Percentiles rank a stretch among this genome's conserved stretches.
These are phyloP conservation scores for Coelinius sp. DNA, from an alignment of 2,888 invertebrate genomes.

Conservation along the genomic window DNA sequence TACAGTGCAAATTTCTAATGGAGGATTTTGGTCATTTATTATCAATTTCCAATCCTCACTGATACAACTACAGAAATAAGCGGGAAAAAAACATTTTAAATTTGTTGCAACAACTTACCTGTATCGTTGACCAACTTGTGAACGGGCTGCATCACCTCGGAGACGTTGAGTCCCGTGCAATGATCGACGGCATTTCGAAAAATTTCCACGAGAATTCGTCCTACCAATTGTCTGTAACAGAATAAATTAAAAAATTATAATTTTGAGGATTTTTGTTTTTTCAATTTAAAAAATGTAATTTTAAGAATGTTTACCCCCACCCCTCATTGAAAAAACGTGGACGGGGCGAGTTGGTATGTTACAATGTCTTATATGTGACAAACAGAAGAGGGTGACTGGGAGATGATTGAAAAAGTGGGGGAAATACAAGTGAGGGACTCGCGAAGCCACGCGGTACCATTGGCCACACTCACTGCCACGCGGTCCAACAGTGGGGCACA, in stretches of 20 bases:
- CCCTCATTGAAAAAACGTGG: not conserved
- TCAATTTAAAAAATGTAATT: not conserved
- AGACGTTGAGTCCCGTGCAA: conserved; percentile 52
- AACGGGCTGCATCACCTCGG: conserved; percentile 57
- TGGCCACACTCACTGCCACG: conserved; percentile 36
- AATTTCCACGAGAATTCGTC: conserved; percentile 74
- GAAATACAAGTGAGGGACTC: conserved; percentile 41
- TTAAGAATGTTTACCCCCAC: not conserved
- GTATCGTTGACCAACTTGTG: conserved; percentile 56
- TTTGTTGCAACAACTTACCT: conserved; percentile 52
- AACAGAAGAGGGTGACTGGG: conserved; percentile 9
- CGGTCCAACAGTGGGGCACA: not conserved
- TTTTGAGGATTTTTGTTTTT: too few relatives aligned
- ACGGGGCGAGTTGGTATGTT: not conserved
- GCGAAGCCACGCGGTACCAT: conserved; percentile 21
- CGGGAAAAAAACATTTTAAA: conserved; percentile 14
- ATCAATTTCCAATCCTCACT: conserved; percentile 8
- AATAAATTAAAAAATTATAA: conserved; percentile 45
- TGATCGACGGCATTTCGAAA: conserved; percentile 70
- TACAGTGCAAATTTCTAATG: not conserved
- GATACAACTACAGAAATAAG: not conserved
- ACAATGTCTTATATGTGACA: not conserved
- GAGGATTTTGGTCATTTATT: conserved; percentile 9
- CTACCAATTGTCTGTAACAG: conserved; percentile 75
- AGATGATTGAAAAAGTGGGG: conserved; percentile 30